Conservation (phyloP, 2,113 vertebrate genomes). For the Paracanthobrama guichenoti region DNA sequence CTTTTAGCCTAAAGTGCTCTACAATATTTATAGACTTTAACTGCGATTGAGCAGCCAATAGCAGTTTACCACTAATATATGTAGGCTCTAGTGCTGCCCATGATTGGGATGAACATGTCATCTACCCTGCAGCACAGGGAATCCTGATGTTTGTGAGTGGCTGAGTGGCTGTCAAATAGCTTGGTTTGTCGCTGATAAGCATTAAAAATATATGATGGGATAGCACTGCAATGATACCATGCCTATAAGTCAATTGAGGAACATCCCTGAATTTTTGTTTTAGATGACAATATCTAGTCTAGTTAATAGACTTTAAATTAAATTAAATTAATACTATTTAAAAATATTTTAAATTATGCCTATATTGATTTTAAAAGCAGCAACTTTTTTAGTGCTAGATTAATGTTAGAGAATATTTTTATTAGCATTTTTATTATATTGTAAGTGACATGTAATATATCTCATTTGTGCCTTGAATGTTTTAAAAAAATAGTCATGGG, state of each 20-base stretch:
- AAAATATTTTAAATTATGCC: too few relatives aligned
- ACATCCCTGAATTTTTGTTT: neutral
- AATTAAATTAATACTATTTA: too few relatives aligned
- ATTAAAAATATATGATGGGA: slow-evolving; percentile 38
- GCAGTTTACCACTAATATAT: slow-evolving; percentile 9
- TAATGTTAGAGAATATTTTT: neutral
- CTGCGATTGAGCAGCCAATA: neutral
- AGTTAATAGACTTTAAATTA: too few relatives aligned
- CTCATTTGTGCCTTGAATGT: neutral
- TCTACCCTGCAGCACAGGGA: slow-evolving; percentile 7
- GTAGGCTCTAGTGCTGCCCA: neutral
- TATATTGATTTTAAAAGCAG: neutral
- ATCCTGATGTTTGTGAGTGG: slow-evolving; percentile 37
- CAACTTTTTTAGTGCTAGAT: neutral
- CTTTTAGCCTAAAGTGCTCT: slow-evolving; percentile 8
- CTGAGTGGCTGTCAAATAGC: slow-evolving; percentile 26
- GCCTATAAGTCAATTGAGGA: slow-evolving; percentile 16
- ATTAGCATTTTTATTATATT: neutral
- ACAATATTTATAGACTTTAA: slow-evolving; percentile 16
- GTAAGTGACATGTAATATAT: neutral
- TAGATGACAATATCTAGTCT: neutral
- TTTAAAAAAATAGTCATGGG: neutral
- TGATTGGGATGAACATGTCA: slow-evolving; percentile 11
- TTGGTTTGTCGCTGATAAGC: slow-evolving; percentile 18
- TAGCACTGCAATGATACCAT: neutral